Base-by-base conservation (phyloP, 2,888 invertebrate genomes). In the Chloroclysta siterata region DNA sequence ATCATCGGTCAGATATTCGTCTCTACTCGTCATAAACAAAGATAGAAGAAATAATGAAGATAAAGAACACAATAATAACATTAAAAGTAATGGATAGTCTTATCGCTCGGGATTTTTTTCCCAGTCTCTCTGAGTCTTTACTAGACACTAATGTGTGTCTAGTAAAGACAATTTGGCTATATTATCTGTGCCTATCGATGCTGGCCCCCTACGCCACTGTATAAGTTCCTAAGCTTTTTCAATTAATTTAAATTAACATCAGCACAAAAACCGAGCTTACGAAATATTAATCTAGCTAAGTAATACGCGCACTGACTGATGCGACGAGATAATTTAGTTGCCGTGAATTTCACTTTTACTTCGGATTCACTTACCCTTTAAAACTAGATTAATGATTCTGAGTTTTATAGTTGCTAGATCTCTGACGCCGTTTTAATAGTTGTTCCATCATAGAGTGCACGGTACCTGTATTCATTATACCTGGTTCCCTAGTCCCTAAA, bases 221-320 rank as follows among this genome's bases (percentile, higher is more conserved):
- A 50, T 44, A 7, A 55, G 54, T 17, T 36, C 17, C 11, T 47
- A 59, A 56, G 63, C 63, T 65, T 61, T 63, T 58, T 52, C 50
- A 63, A 67, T 71, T 63, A 60, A 66, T 65, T 62, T 67, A 67
- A 71, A 68, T 71, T 56, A 66, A 69, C 64, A 42, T 55, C 52
- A 57, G 22, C 47, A 41, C 29, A 53, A 52, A 17, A 10, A 47
- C 55, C 42, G 33, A 50, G 60, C 63, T 66, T 56, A n/a, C 50
- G 50, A 51, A 71, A 61, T 60, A 63, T 71, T 67, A 67, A 69
- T 71, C 63, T 54, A 60, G 58, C 63, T 63, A 68, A 68, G 57
- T 66, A 66, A 61, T 42, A 55, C 44, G 51, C 36, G 42, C 39
- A 47, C 56, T 17, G 42, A 59, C 66, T 59, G 57, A 65, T 56